Evolutionary conservation across 1,140 invertebrate genomes (phyloP).

Genomic region (Drosophila mauritiana): DNA sequence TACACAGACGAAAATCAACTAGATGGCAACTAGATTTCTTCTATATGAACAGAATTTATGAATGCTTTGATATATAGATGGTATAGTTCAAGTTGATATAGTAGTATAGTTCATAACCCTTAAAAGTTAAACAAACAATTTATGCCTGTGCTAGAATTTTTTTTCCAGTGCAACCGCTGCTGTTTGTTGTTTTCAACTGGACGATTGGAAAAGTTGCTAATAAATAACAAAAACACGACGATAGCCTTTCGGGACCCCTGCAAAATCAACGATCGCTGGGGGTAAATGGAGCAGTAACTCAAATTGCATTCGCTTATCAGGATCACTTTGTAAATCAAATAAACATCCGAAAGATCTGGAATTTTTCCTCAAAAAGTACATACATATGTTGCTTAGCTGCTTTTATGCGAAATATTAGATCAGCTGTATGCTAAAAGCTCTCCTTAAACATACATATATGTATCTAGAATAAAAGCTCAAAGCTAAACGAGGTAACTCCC

Average conservation of each 20-base stretch:
- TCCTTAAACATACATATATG: background rate
- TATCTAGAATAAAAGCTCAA: slow-evolving; percentile 1
- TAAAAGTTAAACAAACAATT: too few species aligned
- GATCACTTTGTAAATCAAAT: background rate
- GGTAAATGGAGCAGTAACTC: slow-evolving; percentile 40
- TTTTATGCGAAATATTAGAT: background rate
- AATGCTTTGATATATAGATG: too few species aligned
- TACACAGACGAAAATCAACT: background rate
- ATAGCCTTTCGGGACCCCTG: slow-evolving; percentile 42
- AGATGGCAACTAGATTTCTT: background rate
- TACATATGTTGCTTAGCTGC: background rate
- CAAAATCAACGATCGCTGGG: slow-evolving; percentile 33
- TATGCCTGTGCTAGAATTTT: background rate
- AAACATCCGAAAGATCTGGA: slow-evolving; percentile 14
- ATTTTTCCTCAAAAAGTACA: background rate
- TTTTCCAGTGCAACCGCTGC: background rate
- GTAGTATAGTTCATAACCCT: too few species aligned
- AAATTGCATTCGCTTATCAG: slow-evolving; percentile 17
- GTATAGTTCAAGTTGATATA: too few species aligned
- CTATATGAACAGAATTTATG: too few species aligned
- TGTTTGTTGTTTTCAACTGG: slow-evolving; percentile 27
- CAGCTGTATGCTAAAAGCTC: slow-evolving; percentile 2
- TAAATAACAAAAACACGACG: slow-evolving; percentile 50
- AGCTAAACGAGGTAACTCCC: background rate
- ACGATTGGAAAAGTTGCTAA: slow-evolving; percentile 19